phyloP scores from a whole-genome alignment of 64 coral and sea anemone species.

The Montipora efflorescens region DNA sequence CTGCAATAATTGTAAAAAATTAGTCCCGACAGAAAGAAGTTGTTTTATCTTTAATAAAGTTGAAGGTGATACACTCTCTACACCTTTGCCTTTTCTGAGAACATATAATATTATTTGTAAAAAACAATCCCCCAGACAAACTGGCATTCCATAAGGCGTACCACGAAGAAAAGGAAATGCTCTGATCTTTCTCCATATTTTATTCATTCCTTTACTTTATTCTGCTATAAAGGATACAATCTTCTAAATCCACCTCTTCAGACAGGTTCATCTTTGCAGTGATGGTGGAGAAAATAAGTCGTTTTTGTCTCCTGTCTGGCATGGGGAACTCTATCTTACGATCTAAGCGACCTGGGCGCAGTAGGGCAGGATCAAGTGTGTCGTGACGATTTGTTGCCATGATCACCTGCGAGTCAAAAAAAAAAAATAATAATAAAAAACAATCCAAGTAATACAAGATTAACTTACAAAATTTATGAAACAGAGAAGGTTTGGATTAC shows the following conservation, averaged over 20 bases:
- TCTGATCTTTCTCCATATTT: not conserved
- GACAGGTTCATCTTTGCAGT: conserved; percentile 98
- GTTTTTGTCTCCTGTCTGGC: conserved; percentile 98
- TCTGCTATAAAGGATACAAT: conserved; percentile 90
- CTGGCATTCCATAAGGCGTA: no score
- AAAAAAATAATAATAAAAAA: not conserved
- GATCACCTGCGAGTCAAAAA: conserved; percentile 78
- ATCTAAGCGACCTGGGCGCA: conserved; percentile 94
- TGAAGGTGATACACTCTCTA: no score
- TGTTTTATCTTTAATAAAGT: no score
- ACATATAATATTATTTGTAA: no score
- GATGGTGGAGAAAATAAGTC: conserved; percentile 97
- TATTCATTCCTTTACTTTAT: not conserved
- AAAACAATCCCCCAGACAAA: no score
- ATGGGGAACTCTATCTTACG: conserved; percentile 98
- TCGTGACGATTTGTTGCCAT: conserved; percentile 99
- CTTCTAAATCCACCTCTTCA: conserved; percentile 97
- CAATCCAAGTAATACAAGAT: no score
- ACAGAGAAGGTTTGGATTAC: no score
- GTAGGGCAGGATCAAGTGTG: conserved; percentile 93
- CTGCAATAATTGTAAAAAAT: no score
- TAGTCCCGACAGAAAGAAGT: no score
- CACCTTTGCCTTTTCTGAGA: no score
- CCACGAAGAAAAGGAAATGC: no score
- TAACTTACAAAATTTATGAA: no score